Percentiles rank a stretch among this genome's conserved stretches.
Conservation (phyloP, 2,113 vertebrate species). For the Anguilla rostrata region DNA sequence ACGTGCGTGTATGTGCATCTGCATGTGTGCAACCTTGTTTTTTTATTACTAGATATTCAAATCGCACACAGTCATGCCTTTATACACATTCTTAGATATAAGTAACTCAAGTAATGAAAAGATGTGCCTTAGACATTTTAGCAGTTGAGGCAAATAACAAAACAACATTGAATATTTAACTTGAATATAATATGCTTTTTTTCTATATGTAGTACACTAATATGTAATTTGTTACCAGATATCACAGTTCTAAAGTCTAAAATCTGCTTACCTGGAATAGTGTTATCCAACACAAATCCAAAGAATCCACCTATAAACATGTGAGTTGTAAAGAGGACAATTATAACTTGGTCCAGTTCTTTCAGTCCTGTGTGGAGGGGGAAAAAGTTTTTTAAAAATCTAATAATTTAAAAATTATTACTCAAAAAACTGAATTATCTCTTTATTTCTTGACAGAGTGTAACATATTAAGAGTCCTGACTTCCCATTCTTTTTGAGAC, state of each 20-base stretch:
- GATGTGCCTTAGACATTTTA: too few species aligned
- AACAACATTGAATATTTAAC: neutral
- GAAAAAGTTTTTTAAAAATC: neutral
- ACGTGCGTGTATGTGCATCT: too few species aligned
- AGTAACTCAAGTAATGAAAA: too few species aligned
- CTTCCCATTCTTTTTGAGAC: too few species aligned
- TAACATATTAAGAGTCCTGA: too few species aligned
- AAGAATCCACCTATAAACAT: slow-evolving; percentile 78
- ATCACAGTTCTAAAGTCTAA: neutral
- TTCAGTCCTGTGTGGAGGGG: slow-evolving; percentile 56
- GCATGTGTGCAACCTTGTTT: too few species aligned
- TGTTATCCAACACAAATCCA: slow-evolving; percentile 75
- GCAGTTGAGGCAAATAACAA: too few species aligned
- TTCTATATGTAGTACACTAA: neutral
- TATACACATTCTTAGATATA: too few species aligned
- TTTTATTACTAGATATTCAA: too few species aligned
- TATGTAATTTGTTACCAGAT: neutral
- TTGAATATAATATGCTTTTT: neutral
- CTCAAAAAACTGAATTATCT: too few species aligned
- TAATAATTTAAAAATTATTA: neutral
- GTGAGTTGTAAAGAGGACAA: slow-evolving; percentile 72
- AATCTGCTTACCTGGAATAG: slow-evolving; percentile 65
- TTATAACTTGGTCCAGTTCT: slow-evolving; percentile 72
- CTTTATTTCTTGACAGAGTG: neutral
- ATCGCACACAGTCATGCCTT: too few species aligned